These are phyloP conservation scores for Riparia riparia DNA, from an alignment of 2,113 vertebrate genomes.

Conservation along the genomic window DNA sequence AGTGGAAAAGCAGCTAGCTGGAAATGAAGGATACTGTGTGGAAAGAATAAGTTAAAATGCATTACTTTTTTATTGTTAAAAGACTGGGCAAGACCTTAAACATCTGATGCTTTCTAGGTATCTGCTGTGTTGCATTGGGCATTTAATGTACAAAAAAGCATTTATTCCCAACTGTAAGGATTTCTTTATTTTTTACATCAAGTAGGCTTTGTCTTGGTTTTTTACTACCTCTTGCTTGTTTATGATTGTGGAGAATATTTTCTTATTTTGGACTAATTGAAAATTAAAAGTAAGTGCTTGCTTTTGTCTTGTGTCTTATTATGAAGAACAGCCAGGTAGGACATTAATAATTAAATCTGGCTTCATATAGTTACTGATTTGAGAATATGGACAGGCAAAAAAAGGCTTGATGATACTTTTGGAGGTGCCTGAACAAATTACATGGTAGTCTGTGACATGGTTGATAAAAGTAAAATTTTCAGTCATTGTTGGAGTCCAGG, in stretches of 20 bases:
- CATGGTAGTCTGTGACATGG: fast-evolving
- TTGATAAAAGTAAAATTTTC: background rate
- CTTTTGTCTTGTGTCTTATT: background rate
- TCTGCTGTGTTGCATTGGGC: background rate
- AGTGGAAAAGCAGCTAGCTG: background rate
- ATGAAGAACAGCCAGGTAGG: background rate
- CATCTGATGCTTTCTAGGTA: background rate
- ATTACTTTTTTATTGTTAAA: background rate
- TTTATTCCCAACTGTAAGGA: background rate
- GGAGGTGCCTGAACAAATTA: background rate
- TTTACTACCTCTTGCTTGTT: background rate
- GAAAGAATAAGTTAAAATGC: background rate
- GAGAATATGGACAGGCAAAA: background rate
- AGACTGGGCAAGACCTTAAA: background rate
- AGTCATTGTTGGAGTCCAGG: background rate
- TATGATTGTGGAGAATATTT: background rate
- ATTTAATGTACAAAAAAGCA: background rate
- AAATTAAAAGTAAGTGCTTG: background rate
- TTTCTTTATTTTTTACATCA: background rate
- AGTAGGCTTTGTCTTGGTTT: background rate
- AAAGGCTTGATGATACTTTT: background rate
- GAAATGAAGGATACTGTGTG: background rate
- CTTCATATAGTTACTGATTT: background rate
- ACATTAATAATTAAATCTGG: background rate
- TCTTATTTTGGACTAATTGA: background rate